Percentiles rank a stretch among this genome's conserved stretches.
Evolutionary conservation across 2,888 invertebrate species (phyloP).

Genomic region (Alitta virens): DNA sequence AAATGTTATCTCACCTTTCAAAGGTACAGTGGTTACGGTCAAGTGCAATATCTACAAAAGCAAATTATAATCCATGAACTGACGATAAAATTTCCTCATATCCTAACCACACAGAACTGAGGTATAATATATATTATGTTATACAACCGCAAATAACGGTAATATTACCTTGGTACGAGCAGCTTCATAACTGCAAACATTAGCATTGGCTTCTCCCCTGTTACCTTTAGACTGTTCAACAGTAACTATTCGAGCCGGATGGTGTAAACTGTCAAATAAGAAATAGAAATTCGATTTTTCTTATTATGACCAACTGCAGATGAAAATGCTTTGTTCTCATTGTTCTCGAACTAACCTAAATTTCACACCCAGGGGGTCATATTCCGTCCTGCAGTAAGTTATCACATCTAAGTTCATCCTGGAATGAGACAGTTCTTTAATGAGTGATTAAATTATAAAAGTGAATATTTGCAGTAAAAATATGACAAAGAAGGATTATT

Average conservation of each 20-base stretch:
- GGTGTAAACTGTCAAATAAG: too few species aligned
- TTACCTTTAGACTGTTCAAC: slow-evolving; percentile 79
- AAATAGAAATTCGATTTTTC: too few species aligned
- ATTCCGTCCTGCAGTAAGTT: slow-evolving; percentile 81
- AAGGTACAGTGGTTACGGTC: slow-evolving; percentile 68
- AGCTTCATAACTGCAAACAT: slow-evolving; percentile 51
- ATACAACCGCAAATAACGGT: too few species aligned
- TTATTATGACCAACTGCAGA: too few species aligned
- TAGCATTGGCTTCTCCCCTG: slow-evolving; percentile 60
- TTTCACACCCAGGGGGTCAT: slow-evolving; percentile 80
- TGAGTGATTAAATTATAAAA: too few species aligned
- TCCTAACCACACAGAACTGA: background rate
- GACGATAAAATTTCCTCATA: too few species aligned
- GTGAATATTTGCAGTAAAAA: too few species aligned
- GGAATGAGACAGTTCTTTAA: slow-evolving; percentile 29
- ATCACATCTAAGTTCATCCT: slow-evolving; percentile 65
- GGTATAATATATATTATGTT: background rate
- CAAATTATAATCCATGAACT: background rate
- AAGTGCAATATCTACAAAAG: slow-evolving; percentile 61
- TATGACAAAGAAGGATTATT: too few species aligned
- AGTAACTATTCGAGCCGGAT: slow-evolving; percentile 52
- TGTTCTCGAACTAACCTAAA: slow-evolving; percentile 58
- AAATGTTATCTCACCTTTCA: slow-evolving; percentile 65
- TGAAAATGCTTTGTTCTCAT: background rate
- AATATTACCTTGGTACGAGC: slow-evolving; percentile 55